A percentile compares a stretch with the other conserved stretches of the same genome.
phyloP scores from a whole-genome alignment of 2,888 invertebrate species.

The Heliconius ethilla region DNA sequence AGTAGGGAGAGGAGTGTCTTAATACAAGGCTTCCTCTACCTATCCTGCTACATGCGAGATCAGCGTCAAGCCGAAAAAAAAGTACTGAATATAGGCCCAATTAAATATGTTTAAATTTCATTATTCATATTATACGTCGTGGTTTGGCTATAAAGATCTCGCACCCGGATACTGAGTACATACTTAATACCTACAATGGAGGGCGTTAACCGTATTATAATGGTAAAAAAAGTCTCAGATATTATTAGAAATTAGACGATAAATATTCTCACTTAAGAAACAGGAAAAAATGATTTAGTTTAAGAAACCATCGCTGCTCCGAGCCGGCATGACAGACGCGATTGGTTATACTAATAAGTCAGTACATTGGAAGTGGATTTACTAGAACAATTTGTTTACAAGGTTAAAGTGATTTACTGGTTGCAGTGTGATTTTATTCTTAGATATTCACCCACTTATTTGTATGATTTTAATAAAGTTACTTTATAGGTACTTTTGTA shows the following conservation, averaged over 20 bases:
- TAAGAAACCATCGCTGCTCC: background rate
- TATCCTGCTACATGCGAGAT: too few species aligned
- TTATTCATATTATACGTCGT: background rate
- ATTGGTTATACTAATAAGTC: conserved; percentile 20
- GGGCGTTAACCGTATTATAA: conserved; percentile 12
- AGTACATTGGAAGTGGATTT: conserved; percentile 51
- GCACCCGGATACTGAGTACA: background rate
- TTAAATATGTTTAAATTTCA: background rate
- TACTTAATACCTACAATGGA: background rate
- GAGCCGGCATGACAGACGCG: conserved; percentile 14
- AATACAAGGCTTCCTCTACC: too few species aligned
- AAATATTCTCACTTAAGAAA: background rate
- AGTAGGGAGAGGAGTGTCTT: too few species aligned
- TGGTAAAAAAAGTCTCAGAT: background rate
- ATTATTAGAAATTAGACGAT: conserved; percentile 3
- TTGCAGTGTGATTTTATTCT: conserved; percentile 62
- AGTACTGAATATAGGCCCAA: background rate
- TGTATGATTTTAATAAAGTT: conserved; percentile 20
- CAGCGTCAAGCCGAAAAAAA: too few species aligned
- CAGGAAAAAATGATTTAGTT: background rate
- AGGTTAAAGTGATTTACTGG: conserved; percentile 66
- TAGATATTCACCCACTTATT: conserved; percentile 45
- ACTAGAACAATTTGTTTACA: conserved; percentile 64
- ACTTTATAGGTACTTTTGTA: background rate
- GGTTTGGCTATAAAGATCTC: background rate